Evolutionary conservation across 2,888 invertebrate species (phyloP).

Genomic region (Congeria kusceri): DNA sequence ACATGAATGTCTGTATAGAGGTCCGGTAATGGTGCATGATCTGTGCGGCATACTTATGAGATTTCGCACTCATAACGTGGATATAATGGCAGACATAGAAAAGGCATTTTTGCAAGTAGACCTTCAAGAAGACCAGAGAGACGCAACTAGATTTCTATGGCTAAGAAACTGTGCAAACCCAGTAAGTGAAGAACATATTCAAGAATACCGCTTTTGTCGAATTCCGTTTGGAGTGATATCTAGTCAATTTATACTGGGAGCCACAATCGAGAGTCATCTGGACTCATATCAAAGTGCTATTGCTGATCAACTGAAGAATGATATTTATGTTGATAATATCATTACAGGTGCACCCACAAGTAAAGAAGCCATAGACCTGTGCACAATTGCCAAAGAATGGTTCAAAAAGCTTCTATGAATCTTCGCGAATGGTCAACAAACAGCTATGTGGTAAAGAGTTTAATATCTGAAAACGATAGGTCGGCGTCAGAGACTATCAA

Average conservation of each 20-base stretch:
- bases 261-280: constrained; percentile 12
- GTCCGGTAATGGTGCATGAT: constrained; percentile 25
- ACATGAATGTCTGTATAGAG: constrained; percentile 28
- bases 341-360: constrained; percentile 2
- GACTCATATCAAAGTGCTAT: constrained; percentile 8
- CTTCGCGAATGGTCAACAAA: constrained; percentile 35
- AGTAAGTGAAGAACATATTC: constrained; percentile 5
- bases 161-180: background rate
- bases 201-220: constrained; percentile 12
- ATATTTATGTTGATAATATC: constrained; percentile 32
- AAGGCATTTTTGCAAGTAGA: constrained; percentile 5
- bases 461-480: constrained; percentile 10
- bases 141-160: background rate
- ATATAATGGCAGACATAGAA: background rate
- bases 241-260: constrained; percentile 24
- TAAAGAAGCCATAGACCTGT: background rate
- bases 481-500: constrained; percentile 1
- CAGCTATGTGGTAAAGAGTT: background rate
- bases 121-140: background rate
- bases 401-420: constrained; percentile 27
- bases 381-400: background rate
- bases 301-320: constrained; percentile 8
- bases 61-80: constrained; percentile 5
- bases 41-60: constrained; percentile 10
- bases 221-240: constrained; percentile 25